Percentiles rank a stretch among this genome's conserved stretches.
phyloP scores from a whole-genome alignment of 2,888 invertebrate species.

The Ophonus ardosiacus region DNA sequence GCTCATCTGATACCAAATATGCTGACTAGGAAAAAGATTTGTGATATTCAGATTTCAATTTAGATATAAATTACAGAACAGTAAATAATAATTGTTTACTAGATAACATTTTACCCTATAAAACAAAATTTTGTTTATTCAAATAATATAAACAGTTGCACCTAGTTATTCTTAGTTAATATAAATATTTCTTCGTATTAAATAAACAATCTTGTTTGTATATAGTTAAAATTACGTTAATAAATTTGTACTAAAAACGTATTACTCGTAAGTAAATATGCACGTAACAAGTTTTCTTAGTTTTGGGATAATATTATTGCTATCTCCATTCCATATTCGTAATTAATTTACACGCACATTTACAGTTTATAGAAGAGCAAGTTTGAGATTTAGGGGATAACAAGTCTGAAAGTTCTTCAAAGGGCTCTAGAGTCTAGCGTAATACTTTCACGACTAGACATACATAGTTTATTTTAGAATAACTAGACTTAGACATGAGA shows the following conservation, averaged over 20 bases:
- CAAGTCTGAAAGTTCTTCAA: background rate
- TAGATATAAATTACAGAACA: background rate
- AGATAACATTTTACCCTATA: background rate
- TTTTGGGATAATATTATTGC: background rate
- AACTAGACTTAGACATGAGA: background rate
- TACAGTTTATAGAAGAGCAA: background rate
- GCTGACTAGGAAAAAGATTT: background rate
- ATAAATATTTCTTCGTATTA: background rate
- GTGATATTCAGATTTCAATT: conserved; percentile 10
- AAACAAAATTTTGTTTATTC: background rate
- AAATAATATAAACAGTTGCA: background rate
- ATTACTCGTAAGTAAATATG: too few species aligned
- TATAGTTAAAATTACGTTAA: background rate
- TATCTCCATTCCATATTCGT: background rate
- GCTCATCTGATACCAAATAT: background rate
- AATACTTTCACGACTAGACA: background rate
- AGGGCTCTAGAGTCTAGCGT: background rate
- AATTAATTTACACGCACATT: background rate
- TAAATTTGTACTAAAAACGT: too few species aligned
- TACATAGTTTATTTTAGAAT: background rate
- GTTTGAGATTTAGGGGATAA: background rate
- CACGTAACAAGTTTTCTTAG: background rate
- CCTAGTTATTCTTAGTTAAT: background rate
- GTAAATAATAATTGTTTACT: background rate
- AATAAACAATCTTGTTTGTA: background rate